phyloP scores from a whole-genome alignment of 2,797 vertebrate genomes.

The Dicrostonyx torquatus region DNA sequence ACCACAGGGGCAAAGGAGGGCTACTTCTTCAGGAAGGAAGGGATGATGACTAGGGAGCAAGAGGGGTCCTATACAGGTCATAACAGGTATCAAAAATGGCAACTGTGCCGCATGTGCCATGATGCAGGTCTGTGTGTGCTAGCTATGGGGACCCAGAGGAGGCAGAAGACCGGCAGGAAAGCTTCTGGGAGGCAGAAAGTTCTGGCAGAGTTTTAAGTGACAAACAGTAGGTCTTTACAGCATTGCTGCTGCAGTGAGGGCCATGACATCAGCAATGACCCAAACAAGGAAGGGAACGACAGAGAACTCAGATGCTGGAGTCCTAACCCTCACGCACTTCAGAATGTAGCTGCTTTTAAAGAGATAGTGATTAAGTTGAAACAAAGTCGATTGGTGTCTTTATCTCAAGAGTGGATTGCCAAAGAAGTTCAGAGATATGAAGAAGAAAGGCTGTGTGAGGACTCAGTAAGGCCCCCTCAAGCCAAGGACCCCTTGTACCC shows the following conservation, averaged over 20 bases:
- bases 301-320: not conserved
- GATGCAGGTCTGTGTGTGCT: not conserved
- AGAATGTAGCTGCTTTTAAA: not conserved
- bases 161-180: not conserved
- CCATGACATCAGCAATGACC: not conserved
- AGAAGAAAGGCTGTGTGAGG: not conserved
- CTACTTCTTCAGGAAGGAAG: constrained; percentile 13
- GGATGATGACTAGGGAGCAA: not conserved
- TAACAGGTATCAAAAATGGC: not conserved
- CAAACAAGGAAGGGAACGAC: not conserved
- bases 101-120: not conserved
- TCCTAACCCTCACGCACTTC: not conserved
- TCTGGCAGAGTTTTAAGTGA: not conserved
- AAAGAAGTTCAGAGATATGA: not conserved
- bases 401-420: not conserved
- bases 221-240: not conserved
- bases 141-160: not conserved
- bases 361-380: not conserved
- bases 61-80: not conserved
- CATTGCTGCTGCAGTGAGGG: not conserved
- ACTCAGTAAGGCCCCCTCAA: not conserved
- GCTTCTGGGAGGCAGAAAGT: not conserved
- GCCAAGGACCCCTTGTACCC: not conserved
- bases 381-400: not conserved
- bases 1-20: not conserved